Evolutionary conservation across 2,888 invertebrate genomes (phyloP).

Genomic region (Eutolmus rufibarbis): DNA sequence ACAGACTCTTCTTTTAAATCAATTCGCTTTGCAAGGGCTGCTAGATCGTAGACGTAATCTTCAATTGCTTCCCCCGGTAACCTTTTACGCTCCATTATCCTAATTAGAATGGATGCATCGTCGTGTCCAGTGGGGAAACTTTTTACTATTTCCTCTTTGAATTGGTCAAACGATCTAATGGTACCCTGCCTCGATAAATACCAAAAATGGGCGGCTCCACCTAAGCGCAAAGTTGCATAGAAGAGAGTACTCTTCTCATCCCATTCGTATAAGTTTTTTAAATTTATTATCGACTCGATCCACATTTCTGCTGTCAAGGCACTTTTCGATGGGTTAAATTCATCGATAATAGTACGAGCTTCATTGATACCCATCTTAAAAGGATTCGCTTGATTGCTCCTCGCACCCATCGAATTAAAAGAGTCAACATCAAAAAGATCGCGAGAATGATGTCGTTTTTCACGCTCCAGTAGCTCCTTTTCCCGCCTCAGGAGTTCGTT

Average conservation of each 20-base stretch:
- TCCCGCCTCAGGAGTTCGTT: background rate
- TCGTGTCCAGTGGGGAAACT: constrained; percentile 24
- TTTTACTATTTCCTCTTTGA: constrained; percentile 47
- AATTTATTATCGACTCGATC: background rate
- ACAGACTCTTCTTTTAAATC: background rate
- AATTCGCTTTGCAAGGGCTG: background rate
- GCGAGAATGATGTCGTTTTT: background rate
- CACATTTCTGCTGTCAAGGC: background rate
- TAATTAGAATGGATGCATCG: background rate
- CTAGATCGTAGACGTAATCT: background rate
- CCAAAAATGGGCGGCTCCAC: constrained; percentile 50
- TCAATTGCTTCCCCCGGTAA: background rate
- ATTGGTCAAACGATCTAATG: constrained; percentile 49
- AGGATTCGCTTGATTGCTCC: background rate
- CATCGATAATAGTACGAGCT: background rate
- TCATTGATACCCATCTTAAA: background rate
- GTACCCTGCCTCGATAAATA: constrained; percentile 48
- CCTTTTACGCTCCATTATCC: constrained; percentile 10
- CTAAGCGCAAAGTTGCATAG: constrained; percentile 49
- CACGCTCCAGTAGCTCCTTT: background rate
- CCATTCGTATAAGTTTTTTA: background rate
- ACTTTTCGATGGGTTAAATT: background rate
- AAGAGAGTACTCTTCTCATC: constrained; percentile 41
- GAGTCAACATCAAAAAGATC: background rate
- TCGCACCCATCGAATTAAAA: background rate